Evolutionary conservation across 2,888 invertebrate species (phyloP), one percentile per base, ranked within the genome.

Genomic region (Sturmia bella): DNA sequence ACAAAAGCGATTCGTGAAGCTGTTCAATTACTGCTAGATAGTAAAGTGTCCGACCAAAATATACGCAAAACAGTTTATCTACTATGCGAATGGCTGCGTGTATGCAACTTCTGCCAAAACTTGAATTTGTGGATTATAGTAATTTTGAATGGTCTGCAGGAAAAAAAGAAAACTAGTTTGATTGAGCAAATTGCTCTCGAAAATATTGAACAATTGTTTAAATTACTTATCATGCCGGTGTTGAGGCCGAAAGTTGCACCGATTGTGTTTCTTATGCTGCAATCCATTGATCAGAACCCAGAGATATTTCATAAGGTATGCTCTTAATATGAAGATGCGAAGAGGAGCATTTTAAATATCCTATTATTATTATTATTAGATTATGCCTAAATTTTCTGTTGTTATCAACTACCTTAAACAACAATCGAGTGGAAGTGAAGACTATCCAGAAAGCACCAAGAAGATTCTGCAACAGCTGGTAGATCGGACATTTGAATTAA

Each of bases 71-170:
- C 95, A 0, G 91, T 96, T 2, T 92, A 92, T 19, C 92, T 94
- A 57, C 91, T 96, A 0, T 95, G 94, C 86, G 91, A 91, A n/a
- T 96, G 95, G 95, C 89, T 95, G 72, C 91, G 92, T 0, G 92
- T 92, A 70, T 94, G 94, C 92, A 92, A 92, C 24, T 92, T 92
- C 80, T 93, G 94, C 0, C 92, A 93, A 2, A 93, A 93, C 56
- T 91, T 96, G 0, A 93, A 94, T 27, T 91, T 93, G 11, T 94
- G 95, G 93, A 93, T 95, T 1, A 90, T 94, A 86, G 93, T 93
- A 3, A 93, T 94, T 84, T 93, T 96, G 86, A 92, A 92, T 84
- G 94, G 93, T 0, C 89, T 95, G 27, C 93, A 94, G 88, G 93
- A 93, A 83, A 92, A 92, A 37, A 91, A 92, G 24, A 92, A 93